These are phyloP conservation scores for Alectoris magna DNA, from an alignment of 2,797 vertebrate species.

Conservation along the genomic window DNA sequence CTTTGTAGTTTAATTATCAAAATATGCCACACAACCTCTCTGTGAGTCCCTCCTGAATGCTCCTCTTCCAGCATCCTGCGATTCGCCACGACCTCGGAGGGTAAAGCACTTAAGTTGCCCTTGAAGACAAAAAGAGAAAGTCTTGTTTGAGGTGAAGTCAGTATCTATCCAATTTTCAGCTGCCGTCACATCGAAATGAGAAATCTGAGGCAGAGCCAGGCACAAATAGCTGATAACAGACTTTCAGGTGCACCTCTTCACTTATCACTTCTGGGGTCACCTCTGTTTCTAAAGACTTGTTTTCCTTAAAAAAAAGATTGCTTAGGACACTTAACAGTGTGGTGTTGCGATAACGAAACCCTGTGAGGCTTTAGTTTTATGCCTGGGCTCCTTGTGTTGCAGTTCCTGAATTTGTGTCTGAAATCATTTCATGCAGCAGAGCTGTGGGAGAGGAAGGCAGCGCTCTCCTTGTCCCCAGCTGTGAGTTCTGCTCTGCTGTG, in stretches of 20 bases:
- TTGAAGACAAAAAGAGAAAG: conserved; percentile 73
- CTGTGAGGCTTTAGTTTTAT: conserved; percentile 23
- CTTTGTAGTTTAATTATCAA: not conserved
- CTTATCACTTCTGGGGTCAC: conserved; percentile 81
- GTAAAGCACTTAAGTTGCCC: conserved; percentile 69
- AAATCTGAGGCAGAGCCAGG: conserved; percentile 80
- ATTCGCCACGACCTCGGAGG: conserved; percentile 51
- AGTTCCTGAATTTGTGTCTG: not conserved
- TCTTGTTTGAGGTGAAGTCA: conserved; percentile 75
- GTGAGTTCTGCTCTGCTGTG: not conserved
- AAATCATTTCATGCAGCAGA: not conserved
- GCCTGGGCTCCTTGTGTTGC: not conserved
- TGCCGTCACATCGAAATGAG: conserved; percentile 82
- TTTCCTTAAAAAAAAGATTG: conserved; percentile 79
- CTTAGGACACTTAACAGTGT: conserved; percentile 70
- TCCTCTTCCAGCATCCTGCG: conserved; percentile 9
- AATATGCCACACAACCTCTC: not conserved
- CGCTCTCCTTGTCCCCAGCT: not conserved
- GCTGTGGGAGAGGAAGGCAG: not conserved
- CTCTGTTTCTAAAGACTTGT: conserved; percentile 82
- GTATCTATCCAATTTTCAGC: conserved; percentile 82
- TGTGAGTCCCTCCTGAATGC: not conserved
- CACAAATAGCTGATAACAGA: conserved; percentile 80
- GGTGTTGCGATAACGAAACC: conserved; percentile 65
- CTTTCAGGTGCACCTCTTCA: conserved; percentile 78